phyloP scores from a whole-genome alignment of 1,140 invertebrate species.

The Mamestra configurata region DNA sequence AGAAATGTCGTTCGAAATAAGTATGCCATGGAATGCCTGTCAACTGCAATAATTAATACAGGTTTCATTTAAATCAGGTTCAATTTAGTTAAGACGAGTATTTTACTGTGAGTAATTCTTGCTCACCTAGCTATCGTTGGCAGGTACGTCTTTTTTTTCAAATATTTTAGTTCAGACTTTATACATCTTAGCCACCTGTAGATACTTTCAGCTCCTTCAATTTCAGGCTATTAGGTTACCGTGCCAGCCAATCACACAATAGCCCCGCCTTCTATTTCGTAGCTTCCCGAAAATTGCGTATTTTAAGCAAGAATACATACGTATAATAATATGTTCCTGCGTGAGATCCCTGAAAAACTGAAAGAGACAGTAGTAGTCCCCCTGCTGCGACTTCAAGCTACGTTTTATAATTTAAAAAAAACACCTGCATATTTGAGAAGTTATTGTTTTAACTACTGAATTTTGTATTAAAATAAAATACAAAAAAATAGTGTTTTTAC shows the following conservation, averaged over 20 bases:
- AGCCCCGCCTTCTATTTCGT: slow-evolving; percentile 4
- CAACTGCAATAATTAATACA: no score
- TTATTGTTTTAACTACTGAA: no score
- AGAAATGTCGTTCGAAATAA: no score
- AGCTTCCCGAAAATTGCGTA: slow-evolving; percentile 5
- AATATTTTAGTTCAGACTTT: not conserved
- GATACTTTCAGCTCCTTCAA: not conserved
- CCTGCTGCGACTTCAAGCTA: no score
- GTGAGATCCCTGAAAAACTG: not conserved
- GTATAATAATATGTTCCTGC: not conserved
- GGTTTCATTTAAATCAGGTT: no score
- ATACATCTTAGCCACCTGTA: slow-evolving; percentile 8
- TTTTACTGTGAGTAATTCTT: no score
- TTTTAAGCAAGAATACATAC: slow-evolving; percentile 15
- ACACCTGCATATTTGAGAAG: no score
- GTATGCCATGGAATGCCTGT: no score
- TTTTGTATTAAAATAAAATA: no score
- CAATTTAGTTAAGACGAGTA: no score
- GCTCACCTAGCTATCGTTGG: not conserved
- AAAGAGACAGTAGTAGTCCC: not conserved
- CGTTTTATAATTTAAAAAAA: no score
- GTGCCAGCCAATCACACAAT: slow-evolving; percentile 16
- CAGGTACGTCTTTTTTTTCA: not conserved
- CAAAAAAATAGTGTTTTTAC: no score
- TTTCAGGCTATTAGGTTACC: slow-evolving; percentile 3